Conservation (phyloP, 2,113 vertebrate genomes). For the Saimiri boliviensis region DNA sequence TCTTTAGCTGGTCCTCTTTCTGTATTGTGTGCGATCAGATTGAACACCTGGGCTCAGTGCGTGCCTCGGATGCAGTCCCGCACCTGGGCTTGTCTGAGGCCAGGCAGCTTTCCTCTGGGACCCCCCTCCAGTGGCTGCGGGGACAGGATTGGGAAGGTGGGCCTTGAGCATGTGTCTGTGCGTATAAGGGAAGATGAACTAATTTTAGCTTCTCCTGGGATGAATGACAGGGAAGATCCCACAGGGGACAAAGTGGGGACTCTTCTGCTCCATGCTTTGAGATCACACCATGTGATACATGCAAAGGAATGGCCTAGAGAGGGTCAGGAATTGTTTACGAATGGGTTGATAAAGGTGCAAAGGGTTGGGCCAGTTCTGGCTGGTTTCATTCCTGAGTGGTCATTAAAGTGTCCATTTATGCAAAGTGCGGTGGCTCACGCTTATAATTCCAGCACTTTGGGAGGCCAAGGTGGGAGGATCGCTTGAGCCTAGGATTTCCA, state of each 20-base stretch:
- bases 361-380: not conserved
- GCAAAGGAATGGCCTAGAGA: not conserved
- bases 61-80: rapidly evolving
- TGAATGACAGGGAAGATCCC: not conserved
- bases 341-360: not conserved
- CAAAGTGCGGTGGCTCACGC: not conserved
- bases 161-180: not conserved
- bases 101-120: not conserved
- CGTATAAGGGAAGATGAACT: rapidly evolving
- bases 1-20: not conserved
- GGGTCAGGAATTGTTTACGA: not conserved
- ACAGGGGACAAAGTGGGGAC: rapidly evolving
- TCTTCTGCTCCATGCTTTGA: not conserved
- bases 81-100: not conserved
- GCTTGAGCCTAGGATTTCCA: too few species aligned
- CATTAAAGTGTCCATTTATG: not conserved
- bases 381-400: not conserved
- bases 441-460: not conserved
- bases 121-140: not conserved
- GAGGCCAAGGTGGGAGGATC: too few species aligned
- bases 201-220: not conserved
- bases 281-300: rapidly evolving
- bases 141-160: not conserved
- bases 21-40: rapidly evolving
- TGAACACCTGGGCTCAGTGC: not conserved